phyloP scores from a whole-genome alignment of 2,888 invertebrate species.

The Tholera decimalis region DNA sequence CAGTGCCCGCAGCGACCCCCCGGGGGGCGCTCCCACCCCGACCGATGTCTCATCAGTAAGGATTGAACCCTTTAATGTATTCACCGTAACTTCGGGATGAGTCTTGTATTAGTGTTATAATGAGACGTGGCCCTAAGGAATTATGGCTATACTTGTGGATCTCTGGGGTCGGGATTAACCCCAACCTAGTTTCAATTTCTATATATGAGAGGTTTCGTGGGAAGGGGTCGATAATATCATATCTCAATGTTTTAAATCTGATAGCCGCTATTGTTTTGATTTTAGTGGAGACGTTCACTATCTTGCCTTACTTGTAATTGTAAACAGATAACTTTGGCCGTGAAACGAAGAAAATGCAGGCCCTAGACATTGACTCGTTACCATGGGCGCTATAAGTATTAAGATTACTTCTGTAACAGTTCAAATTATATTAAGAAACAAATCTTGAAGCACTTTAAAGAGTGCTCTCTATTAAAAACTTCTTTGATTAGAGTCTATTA shows the following conservation, averaged over 20 bases:
- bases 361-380: constrained; percentile 16
- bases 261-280: constrained; percentile 60
- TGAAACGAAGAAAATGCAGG: constrained; percentile 9
- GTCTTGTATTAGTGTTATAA: constrained; percentile 92
- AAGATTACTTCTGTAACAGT: constrained; percentile 50
- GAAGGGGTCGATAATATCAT: constrained; percentile 76
- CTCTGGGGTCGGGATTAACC: constrained; percentile 86
- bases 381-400: constrained; percentile 16
- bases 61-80: constrained; percentile 92
- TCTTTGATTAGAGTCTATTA: constrained; percentile 68
- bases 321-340: not conserved
- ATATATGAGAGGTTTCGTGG: constrained; percentile 82
- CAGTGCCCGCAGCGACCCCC: constrained; percentile 84
- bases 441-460: constrained; percentile 66
- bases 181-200: constrained; percentile 89
- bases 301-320: not conserved
- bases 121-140: constrained; percentile 91
- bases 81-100: constrained; percentile 91
- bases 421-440: constrained; percentile 67
- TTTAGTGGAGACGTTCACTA: constrained; percentile 26
- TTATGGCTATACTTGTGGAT: constrained; percentile 89
- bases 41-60: constrained; percentile 91
- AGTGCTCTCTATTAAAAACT: constrained; percentile 68
- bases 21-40: constrained; percentile 82
- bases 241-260: constrained; percentile 69